Conservation (phyloP, 2,888 invertebrate genomes). For the Petrophora chlorosata region DNA sequence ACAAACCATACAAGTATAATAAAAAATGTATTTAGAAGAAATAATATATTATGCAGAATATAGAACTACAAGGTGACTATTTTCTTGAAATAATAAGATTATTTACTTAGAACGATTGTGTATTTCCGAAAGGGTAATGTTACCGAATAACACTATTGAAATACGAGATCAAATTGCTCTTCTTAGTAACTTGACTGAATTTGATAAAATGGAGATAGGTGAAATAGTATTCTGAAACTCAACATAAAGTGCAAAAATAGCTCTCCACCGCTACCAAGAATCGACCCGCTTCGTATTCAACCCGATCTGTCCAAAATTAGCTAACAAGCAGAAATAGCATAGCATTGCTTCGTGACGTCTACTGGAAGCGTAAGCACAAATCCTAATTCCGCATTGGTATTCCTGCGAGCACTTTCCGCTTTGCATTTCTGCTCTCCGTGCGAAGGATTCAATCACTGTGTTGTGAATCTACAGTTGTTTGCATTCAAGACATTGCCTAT, state of each 20-base stretch:
- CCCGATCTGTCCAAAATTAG: conserved; percentile 15
- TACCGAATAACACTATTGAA: no score
- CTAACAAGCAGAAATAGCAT: conserved; percentile 23
- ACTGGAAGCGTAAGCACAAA: conserved; percentile 26
- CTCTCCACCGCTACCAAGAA: neutral
- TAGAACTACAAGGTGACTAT: no score
- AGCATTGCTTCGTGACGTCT: conserved; percentile 15
- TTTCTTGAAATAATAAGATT: no score
- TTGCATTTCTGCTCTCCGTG: conserved; percentile 36
- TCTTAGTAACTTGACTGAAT: no score
- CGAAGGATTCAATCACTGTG: conserved; percentile 35
- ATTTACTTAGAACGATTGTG: no score
- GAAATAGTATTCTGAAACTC: no score
- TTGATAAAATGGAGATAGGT: no score
- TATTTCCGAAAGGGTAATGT: no score
- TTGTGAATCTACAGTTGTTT: conserved; percentile 30
- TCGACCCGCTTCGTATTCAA: conserved; percentile 9
- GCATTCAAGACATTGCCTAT: conserved; percentile 35
- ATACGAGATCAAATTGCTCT: no score
- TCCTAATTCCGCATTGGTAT: conserved; percentile 39
- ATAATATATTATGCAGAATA: no score
- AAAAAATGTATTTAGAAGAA: no score
- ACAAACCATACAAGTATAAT: no score
- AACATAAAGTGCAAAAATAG: neutral
- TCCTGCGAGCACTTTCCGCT: conserved; percentile 31